Conservation (phyloP, 2,113 vertebrate genomes). For the Tiliqua scincoides region DNA sequence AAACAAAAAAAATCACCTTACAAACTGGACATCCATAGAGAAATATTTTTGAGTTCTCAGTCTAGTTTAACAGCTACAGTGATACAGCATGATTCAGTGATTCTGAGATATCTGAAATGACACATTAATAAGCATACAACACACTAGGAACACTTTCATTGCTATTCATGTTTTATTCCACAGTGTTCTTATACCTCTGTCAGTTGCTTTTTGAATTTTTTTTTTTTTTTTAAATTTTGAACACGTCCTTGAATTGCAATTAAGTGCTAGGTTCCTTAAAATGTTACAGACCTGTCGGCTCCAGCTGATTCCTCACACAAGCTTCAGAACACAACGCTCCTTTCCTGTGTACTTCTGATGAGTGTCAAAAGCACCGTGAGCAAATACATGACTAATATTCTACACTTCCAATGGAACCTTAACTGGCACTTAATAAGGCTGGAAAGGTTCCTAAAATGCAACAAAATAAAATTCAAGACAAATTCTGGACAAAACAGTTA, state of each 20-base stretch:
- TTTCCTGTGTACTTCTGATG: background rate
- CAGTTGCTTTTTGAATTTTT: too few relatives aligned
- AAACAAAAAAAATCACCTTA: too few relatives aligned
- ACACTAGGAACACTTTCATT: background rate
- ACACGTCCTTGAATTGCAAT: background rate
- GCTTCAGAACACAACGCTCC: background rate
- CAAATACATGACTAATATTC: background rate
- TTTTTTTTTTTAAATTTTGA: background rate
- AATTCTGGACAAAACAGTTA: background rate
- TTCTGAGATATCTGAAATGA: background rate
- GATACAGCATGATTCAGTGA: slow-evolving; percentile 5
- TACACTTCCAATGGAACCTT: too few relatives aligned
- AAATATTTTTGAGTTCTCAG: background rate
- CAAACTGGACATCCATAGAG: background rate
- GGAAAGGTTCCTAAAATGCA: background rate
- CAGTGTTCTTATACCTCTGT: too few relatives aligned
- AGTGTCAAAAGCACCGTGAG: too few relatives aligned
- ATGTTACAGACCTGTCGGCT: background rate
- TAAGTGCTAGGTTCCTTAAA: fast-evolving
- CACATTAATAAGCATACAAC: background rate
- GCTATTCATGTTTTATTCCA: background rate
- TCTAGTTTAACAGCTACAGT: background rate
- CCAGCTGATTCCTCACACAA: background rate
- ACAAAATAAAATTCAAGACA: background rate
- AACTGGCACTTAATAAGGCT: too few relatives aligned